Percentiles rank a stretch among this genome's conserved stretches.
Evolutionary conservation across 2,888 invertebrate genomes (phyloP).

Genomic region (Abrostola tripartita): DNA sequence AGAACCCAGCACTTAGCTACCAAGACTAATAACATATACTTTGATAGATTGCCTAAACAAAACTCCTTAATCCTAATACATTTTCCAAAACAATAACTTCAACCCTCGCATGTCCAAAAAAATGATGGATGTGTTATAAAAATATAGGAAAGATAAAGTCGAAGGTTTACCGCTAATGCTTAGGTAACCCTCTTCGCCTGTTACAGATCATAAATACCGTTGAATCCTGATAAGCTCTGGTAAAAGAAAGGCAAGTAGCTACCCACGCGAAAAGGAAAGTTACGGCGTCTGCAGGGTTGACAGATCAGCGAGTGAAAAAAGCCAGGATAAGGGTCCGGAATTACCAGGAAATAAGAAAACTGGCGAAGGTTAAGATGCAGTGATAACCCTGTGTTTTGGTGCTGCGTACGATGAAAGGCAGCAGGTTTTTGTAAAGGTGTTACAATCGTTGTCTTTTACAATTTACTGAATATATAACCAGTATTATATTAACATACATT

Average conservation of each 20-base stretch:
- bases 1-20: background rate
- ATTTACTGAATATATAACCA: too few species aligned
- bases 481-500: too few species aligned
- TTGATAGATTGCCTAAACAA: conserved; percentile 47
- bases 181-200: conserved; percentile 68
- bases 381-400: conserved; percentile 14
- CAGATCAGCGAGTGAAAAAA: conserved; percentile 51
- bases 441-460: too few species aligned
- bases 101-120: conserved; percentile 56
- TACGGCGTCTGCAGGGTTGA: conserved; percentile 52
- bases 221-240: conserved; percentile 75
- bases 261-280: conserved; percentile 52
- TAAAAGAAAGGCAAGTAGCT: conserved; percentile 66
- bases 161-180: conserved; percentile 72
- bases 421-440: background rate
- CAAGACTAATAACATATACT: conserved; percentile 36
- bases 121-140: conserved; percentile 69
- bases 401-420: background rate
- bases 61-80: conserved; percentile 42
- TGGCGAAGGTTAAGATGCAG: conserved; percentile 1
- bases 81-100: conserved; percentile 53
- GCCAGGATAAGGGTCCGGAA: conserved; percentile 35
- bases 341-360: conserved; percentile 13
- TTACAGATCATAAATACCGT: conserved; percentile 77
- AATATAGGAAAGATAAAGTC: conserved; percentile 73